These are phyloP conservation scores for Ciconia nigra DNA, from an alignment of 2,797 vertebrate species.

Conservation along the genomic window DNA sequence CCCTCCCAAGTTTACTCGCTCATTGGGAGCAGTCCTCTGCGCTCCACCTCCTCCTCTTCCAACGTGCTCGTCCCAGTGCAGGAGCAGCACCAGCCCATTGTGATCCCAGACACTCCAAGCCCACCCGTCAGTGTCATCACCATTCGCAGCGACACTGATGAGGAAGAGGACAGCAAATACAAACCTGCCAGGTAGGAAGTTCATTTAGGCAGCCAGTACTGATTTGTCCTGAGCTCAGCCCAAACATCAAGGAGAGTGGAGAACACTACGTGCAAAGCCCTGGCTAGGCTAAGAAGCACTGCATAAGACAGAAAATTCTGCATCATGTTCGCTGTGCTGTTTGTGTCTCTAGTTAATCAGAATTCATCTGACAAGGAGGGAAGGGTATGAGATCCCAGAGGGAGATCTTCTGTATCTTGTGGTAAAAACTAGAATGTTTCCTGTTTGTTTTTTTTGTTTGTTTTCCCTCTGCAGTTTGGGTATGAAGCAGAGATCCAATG, in stretches of 20 bases:
- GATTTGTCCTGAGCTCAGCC: not conserved
- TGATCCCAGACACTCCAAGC: constrained; percentile 97
- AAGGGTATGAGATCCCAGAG: not conserved
- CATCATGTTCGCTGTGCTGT: not conserved
- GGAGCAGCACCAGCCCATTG: constrained; percentile 88
- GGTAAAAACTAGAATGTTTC: not conserved
- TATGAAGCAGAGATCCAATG: constrained; percentile 89
- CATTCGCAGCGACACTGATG: constrained; percentile 96
- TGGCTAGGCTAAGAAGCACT: not conserved
- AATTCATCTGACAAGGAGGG: not conserved
- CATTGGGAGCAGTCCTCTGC: constrained; percentile 81
- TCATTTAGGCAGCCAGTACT: not conserved
- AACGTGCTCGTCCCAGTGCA: constrained; percentile 80
- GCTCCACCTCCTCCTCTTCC: constrained; percentile 77
- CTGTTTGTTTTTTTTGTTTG: not conserved
- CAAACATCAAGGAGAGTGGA: not conserved
- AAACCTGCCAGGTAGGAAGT: constrained; percentile 83
- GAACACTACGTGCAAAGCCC: rapidly evolving
- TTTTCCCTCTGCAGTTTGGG: constrained; percentile 71
- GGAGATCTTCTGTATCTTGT: not conserved
- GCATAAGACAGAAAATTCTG: not conserved
- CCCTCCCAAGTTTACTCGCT: constrained; percentile 81
- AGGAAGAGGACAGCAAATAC: constrained; percentile 94
- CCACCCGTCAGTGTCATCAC: constrained; percentile 97
- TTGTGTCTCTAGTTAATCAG: not conserved